Conservation (phyloP, 2,113 vertebrate genomes). For the Pipra filicauda region DNA sequence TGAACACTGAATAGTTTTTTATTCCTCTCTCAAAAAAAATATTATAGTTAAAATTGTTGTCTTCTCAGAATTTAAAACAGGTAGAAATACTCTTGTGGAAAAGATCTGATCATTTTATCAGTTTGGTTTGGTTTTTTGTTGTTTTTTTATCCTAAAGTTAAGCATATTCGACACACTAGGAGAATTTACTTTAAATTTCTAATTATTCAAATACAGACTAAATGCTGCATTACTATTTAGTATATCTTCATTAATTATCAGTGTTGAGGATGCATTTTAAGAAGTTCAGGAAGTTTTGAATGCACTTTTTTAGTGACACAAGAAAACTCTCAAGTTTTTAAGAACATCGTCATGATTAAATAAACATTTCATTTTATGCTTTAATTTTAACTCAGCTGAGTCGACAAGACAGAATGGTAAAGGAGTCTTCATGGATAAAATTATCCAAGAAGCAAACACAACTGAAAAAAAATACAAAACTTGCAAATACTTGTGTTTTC, state of each 20-base stretch:
- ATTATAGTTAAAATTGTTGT: background rate
- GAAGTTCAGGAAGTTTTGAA: constrained; percentile 44
- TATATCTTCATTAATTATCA: constrained; percentile 52
- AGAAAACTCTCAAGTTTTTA: constrained; percentile 50
- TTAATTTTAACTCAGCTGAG: constrained; percentile 64
- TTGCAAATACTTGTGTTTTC: constrained; percentile 50
- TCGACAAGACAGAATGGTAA: constrained; percentile 33
- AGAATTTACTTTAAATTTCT: constrained; percentile 35
- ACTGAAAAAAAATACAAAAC: constrained; percentile 34
- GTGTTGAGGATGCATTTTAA: constrained; percentile 38
- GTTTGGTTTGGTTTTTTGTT: background rate
- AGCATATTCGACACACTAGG: constrained; percentile 27
- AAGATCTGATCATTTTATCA: background rate
- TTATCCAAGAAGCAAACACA: constrained; percentile 34
- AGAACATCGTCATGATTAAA: constrained; percentile 34
- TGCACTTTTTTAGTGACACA: constrained; percentile 13
- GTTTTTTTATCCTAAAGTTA: constrained; percentile 11
- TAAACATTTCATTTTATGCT: constrained; percentile 65
- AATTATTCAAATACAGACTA: constrained; percentile 46
- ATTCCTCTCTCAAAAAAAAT: background rate
- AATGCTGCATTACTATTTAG: constrained; percentile 29
- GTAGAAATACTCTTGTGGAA: background rate
- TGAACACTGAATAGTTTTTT: background rate
- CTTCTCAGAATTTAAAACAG: constrained; percentile 2
- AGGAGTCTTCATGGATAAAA: constrained; percentile 57